These are phyloP conservation scores for Lampris megalopsis DNA, from an alignment of 2,113 vertebrate species.

Conservation along the genomic window DNA sequence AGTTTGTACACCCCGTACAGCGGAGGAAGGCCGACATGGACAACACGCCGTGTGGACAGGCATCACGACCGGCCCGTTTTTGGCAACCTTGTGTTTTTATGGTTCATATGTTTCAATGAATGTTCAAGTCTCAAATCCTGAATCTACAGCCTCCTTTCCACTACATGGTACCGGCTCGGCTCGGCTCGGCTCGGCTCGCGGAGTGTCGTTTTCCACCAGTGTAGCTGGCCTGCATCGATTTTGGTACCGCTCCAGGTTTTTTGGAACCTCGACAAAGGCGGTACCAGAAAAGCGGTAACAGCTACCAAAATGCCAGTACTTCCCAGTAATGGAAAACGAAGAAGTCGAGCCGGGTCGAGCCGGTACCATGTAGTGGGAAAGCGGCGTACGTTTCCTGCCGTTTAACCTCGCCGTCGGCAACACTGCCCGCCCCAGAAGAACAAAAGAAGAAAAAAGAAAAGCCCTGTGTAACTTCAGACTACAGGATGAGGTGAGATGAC, in stretches of 20 bases:
- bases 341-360: too few relatives aligned
- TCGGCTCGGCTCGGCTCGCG: too few relatives aligned
- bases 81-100: conserved; percentile 27
- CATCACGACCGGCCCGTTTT: conserved; percentile 20
- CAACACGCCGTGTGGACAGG: conserved; percentile 21
- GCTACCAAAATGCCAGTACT: too few relatives aligned
- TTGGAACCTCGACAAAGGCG: too few relatives aligned
- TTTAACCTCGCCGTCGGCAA: background rate
- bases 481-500: conserved; percentile 21
- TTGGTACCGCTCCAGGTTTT: too few relatives aligned
- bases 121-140: conserved; percentile 39
- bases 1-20: conserved; percentile 54
- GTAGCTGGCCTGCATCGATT: too few relatives aligned
- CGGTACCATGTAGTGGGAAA: too few relatives aligned
- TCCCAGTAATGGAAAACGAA: too few relatives aligned
- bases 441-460: too few relatives aligned
- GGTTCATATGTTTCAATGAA: conserved; percentile 7
- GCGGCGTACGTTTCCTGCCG: too few relatives aligned
- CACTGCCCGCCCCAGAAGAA: background rate
- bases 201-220: too few relatives aligned
- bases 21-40: conserved; percentile 7
- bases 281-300: too few relatives aligned
- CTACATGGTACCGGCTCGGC: background rate
- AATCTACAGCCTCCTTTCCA: background rate
- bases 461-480: background rate